Base-by-base conservation (phyloP, 1,140 invertebrate species). In the Platyscapa corneri region DNA sequence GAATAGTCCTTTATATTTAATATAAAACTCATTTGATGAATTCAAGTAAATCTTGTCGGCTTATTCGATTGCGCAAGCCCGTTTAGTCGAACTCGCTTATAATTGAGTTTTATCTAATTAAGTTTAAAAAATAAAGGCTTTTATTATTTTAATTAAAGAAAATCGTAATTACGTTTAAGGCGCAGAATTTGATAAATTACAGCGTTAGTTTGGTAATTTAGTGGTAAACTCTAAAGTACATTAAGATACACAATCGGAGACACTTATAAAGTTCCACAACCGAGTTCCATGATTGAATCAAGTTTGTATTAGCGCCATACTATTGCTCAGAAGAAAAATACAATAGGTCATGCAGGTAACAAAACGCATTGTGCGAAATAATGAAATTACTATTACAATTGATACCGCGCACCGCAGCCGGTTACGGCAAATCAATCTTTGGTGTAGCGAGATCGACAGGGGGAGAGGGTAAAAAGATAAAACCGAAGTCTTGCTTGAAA, bases 371-470 rank as follows among this genome's bases (percentile, higher is more conserved):
- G 23, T 32, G 75, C 46, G 46, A 56, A 77, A 77, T 42, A 74
- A 74, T 74, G 70, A 74, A 74, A 74, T 74, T n/a, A 74, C 70
- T 37, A 42, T 42, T 74, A 74, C 7, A 42, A 42, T 42, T 42
- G 70, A 74, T 74, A 42, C 16, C 6, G 6, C 70, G 39, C 8
- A 27, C 10, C 42, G 70, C 37, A 32, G 39, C 27, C 18, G 70
- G 70, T 42, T 42, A 74, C 70, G 10, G 70, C 37, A 0, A 74
- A 37, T 32, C 2, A 67, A 42, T 74, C 37, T 74, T 1, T 39
- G 23, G 67, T 37, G 12, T 0, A 16, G 34, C 16, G 20, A 20
- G 34, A 72, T 37, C 18, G 20, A 23, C 34, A 27, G n/a, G 42
- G 39, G 16, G 70, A 74, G 7, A n/a, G 70, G 12, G 37, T 76